Evolutionary conservation across 2,888 invertebrate genomes (phyloP).

Genomic region (Nesidiocoris tenuis): DNA sequence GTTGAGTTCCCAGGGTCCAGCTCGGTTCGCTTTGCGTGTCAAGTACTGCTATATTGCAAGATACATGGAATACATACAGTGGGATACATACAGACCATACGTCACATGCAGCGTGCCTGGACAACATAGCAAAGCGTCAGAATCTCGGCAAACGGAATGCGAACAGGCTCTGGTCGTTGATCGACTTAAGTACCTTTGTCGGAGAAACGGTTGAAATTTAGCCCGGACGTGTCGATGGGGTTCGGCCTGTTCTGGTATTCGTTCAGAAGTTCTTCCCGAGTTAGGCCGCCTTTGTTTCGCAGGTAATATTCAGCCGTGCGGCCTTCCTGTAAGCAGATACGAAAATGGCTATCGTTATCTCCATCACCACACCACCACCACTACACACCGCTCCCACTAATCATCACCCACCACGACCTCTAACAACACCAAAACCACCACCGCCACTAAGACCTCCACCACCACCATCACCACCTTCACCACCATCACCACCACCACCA

Average conservation of each 20-base stretch:
- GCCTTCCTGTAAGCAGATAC: conserved; percentile 72
- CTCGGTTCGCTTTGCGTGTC: not conserved
- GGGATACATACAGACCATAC: not conserved
- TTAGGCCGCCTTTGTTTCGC: conserved; percentile 73
- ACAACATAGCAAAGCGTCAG: not conserved
- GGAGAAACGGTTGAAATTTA: conserved; percentile 47
- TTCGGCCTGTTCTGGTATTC: conserved; percentile 49
- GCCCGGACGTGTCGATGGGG: conserved; percentile 40
- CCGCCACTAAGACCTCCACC: too few species aligned
- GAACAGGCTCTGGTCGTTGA: not conserved
- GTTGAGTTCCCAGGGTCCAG: conserved; percentile 8
- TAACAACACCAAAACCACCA: too few species aligned
- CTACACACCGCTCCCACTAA: too few species aligned
- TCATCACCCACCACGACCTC: too few species aligned
- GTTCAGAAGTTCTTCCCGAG: conserved; percentile 67
- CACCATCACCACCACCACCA: too few species aligned
- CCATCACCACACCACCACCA: too few species aligned
- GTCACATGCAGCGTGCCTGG: conserved; percentile 14
- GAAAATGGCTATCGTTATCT: too few species aligned
- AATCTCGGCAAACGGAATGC: not conserved
- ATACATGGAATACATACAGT: not conserved
- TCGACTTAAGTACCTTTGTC: conserved; percentile 48
- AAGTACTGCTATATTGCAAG: too few species aligned
- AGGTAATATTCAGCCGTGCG: conserved; percentile 78
- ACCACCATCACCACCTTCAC: too few species aligned